phyloP scores from a whole-genome alignment of 92 coral and sea anemone species.

The Epizoanthus stellaris region DNA sequence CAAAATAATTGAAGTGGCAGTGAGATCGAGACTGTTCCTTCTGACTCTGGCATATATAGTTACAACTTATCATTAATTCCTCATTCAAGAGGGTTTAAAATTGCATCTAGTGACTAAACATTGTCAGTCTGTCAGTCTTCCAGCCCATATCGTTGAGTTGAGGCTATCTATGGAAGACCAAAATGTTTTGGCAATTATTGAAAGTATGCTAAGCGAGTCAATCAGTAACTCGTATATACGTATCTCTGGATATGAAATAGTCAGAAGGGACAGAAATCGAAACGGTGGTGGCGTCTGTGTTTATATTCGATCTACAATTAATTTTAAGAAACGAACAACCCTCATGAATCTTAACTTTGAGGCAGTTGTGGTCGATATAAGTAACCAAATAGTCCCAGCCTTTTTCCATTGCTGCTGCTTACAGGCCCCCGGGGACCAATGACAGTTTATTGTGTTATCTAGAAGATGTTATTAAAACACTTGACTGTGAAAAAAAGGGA shows the following conservation, averaged over 20 bases:
- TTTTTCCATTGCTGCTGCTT: too few relatives aligned
- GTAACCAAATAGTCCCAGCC: too few relatives aligned
- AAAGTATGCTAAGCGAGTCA: constrained; percentile 30
- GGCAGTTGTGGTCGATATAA: too few relatives aligned
- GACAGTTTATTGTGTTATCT: too few relatives aligned
- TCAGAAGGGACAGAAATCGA: constrained; percentile 34
- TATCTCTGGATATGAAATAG: constrained; percentile 21
- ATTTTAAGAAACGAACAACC: too few relatives aligned
- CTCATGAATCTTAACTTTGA: too few relatives aligned
- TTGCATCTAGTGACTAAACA: constrained; percentile 24
- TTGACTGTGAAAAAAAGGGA: too few relatives aligned
- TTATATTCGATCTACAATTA: too few relatives aligned
- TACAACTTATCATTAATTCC: constrained; percentile 3
- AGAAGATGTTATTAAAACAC: too few relatives aligned
- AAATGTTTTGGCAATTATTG: constrained; percentile 29
- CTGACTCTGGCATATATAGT: constrained; percentile 4
- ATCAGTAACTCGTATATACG: constrained; percentile 8
- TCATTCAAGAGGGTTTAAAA: constrained; percentile 20
- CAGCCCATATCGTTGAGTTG: constrained; percentile 20
- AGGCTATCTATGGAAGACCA: constrained; percentile 27
- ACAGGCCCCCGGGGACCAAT: too few relatives aligned
- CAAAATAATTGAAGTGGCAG: constrained; percentile 12
- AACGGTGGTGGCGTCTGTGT: background rate
- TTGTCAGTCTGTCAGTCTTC: constrained; percentile 26
- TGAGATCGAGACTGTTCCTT: constrained; percentile 23